A percentile compares a stretch with the other conserved stretches of the same genome.
Conservation (phyloP, 2,113 vertebrate genomes). For the Forbesichthys papilliferus region DNA sequence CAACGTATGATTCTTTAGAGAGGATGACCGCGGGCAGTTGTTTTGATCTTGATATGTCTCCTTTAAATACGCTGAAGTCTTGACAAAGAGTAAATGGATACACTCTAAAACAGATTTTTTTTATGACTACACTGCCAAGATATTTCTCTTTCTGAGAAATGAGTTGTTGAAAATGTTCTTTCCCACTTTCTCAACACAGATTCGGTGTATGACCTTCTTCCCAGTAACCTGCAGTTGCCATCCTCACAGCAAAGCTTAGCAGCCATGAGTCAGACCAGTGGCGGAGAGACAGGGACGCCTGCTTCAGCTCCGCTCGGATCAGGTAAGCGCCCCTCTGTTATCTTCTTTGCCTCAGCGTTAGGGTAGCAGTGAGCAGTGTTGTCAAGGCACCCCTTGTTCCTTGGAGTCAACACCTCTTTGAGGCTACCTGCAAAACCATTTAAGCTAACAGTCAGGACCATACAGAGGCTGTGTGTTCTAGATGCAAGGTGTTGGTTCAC, state of each 20-base stretch:
- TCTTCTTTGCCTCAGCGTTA: conserved; percentile 77
- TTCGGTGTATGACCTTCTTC: conserved; percentile 97
- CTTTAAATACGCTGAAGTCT: too few species aligned
- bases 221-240: conserved; percentile 92
- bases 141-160: not conserved
- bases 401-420: conserved; percentile 26
- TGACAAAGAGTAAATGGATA: too few species aligned
- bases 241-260: conserved; percentile 83
- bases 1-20: not conserved
- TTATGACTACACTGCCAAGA: too few species aligned
- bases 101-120: too few species aligned
- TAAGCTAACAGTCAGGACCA: not conserved
- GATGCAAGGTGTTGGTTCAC: conserved; percentile 7
- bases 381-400: conserved; percentile 59
- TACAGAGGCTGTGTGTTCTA: too few species aligned
- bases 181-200: conserved; percentile 73
- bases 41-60: not conserved
- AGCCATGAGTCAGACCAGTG: conserved; percentile 97
- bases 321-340: conserved; percentile 87
- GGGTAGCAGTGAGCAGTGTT: conserved; percentile 81
- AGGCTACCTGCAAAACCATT: conserved; percentile 34
- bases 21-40: not conserved
- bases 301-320: conserved; percentile 87
- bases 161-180: not conserved
- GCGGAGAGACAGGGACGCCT: conserved; percentile 91